Conservation (phyloP, 2,888 invertebrate genomes). For the Chaetoderma sp. region DNA sequence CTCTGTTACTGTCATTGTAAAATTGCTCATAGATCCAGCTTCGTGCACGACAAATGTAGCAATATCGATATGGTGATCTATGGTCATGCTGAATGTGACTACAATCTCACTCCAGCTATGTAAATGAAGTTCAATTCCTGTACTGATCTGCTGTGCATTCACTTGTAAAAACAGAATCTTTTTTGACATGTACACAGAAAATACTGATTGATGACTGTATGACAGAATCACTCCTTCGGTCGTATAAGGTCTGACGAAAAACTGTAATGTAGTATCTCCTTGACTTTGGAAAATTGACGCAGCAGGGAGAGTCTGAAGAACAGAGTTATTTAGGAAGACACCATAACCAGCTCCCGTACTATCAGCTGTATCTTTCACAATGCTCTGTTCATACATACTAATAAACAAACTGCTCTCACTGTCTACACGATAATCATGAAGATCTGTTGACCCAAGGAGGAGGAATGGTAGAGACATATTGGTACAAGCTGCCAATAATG, state of each 20-base stretch:
- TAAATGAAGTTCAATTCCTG: constrained; percentile 25
- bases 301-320: constrained; percentile 22
- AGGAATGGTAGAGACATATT: too few relatives aligned
- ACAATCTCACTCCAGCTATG: constrained; percentile 45
- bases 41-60: neutral
- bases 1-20: neutral
- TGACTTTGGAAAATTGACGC: constrained; percentile 18
- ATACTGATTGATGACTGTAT: constrained; percentile 18
- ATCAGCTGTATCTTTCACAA: constrained; percentile 15
- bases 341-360: constrained; percentile 30
- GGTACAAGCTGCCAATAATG: constrained; percentile 23
- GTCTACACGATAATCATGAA: constrained; percentile 24
- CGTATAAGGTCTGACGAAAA: constrained; percentile 29
- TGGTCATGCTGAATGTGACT: neutral
- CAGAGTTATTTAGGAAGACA: constrained; percentile 21
- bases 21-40: neutral
- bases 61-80: too few relatives aligned
- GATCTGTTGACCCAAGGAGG: constrained; percentile 5
- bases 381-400: constrained; percentile 20
- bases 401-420: constrained; percentile 25
- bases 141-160: constrained; percentile 23
- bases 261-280: constrained; percentile 34
- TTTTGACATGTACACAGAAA: constrained; percentile 25
- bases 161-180: constrained; percentile 17
- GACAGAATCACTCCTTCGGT: constrained; percentile 34